Base-by-base conservation (phyloP, 2,113 vertebrate genomes). In the Glareola pratincola region DNA sequence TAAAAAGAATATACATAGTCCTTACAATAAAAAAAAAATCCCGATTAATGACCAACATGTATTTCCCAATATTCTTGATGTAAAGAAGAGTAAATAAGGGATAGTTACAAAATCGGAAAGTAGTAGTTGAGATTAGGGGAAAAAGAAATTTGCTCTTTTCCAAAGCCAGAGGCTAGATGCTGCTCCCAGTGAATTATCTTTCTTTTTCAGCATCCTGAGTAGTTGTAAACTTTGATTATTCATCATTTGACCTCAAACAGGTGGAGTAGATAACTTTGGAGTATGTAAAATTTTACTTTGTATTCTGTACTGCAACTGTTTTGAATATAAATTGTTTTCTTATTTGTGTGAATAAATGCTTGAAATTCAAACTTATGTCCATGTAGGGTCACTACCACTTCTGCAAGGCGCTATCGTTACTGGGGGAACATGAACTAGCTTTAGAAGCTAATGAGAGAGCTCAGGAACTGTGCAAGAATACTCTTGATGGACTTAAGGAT, bases 371-470 rank as follows among this genome's bases (percentile, higher is more conserved):
- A 91, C 62, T 92, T 90, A 19, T 96, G n/a, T 86, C 69, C 43
- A 3, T 29, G 17, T 93, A 99, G 99, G 99, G 99, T 86, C 99
- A 99, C 92, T 98, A 99, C 80, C 99, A 99, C 48, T 99, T 98
- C 96, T 99, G 99, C 94, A 99, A 99, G 95, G 99, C 99, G 2
- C 95, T 99, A 75, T 98, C 98, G 39, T 93, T 77, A 64, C 66
- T 99, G 92, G 99, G 98, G 14, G 96, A 98, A 50, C 57, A 96
- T 3, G 77, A 97, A 37, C 96, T 96, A 94, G 99, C 99, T 20
- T 60, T 99, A 22, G 90, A 97, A 82, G 98, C 98, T 47, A 99
- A 99, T 85, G 10, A 39, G 9, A 97, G 73, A 47, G 99, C 98
- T 63, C 98, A 98, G 89, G 79, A 48, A 6, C 90, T 98, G 8